phyloP scores from a whole-genome alignment of 2,888 invertebrate genomes.

The Aromia moschata region DNA sequence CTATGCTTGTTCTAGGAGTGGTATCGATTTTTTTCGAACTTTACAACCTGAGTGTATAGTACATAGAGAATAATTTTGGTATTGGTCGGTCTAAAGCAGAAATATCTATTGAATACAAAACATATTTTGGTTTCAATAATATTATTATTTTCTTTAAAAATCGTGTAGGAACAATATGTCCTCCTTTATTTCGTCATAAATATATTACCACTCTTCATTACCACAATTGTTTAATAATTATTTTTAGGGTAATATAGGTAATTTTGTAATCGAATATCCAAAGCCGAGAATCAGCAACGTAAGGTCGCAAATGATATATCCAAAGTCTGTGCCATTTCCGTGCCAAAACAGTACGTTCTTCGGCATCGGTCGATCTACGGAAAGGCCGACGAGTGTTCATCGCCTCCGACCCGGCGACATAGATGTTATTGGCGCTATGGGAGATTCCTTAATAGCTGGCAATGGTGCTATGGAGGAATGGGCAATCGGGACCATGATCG shows the following conservation, averaged over 20 bases:
- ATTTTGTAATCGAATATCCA: constrained; percentile 64
- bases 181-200: too few relatives aligned
- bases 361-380: constrained; percentile 56
- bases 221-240: not conserved
- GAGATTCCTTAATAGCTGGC: constrained; percentile 77
- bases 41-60: too few relatives aligned
- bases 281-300: constrained; percentile 58
- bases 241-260: constrained; percentile 46
- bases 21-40: too few relatives aligned
- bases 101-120: too few relatives aligned
- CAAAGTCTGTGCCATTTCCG: constrained; percentile 68
- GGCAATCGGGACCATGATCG: constrained; percentile 77
- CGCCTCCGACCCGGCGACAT: constrained; percentile 74
- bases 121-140: too few relatives aligned
- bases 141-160: too few relatives aligned
- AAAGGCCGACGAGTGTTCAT: constrained; percentile 73
- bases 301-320: constrained; percentile 66
- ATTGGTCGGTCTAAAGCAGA: too few relatives aligned
- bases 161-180: too few relatives aligned
- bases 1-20: too few relatives aligned
- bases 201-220: not conserved
- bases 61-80: too few relatives aligned
- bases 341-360: constrained; percentile 62
- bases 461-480: constrained; percentile 78
- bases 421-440: constrained; percentile 76